A percentile compares a stretch with the other conserved stretches of the same genome.
Evolutionary conservation across 2,113 vertebrate genomes (phyloP).

Genomic region (Rhabdornis inornatus): DNA sequence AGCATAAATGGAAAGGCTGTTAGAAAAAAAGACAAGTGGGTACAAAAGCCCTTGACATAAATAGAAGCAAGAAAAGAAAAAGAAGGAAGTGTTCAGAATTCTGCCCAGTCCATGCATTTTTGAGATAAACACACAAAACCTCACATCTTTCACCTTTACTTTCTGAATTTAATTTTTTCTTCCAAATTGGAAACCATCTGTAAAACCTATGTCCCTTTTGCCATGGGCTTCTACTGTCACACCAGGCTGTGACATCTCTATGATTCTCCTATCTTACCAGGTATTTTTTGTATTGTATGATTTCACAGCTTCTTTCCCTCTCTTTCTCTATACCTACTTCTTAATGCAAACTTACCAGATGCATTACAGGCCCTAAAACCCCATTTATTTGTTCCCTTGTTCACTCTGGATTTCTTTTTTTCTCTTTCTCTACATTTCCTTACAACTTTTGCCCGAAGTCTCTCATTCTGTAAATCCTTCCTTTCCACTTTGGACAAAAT

Average conservation of each 20-base stretch:
- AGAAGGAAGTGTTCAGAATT: neutral
- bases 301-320: neutral
- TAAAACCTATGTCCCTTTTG: neutral
- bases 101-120: neutral
- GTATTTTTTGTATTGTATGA: neutral
- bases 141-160: neutral
- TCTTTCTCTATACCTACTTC: neutral
- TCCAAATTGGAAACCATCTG: neutral
- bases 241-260: neutral
- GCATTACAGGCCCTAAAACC: neutral
- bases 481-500: neutral
- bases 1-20: neutral
- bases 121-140: neutral
- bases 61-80: neutral
- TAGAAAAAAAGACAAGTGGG: neutral
- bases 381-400: neutral
- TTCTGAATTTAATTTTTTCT: neutral
- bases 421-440: neutral
- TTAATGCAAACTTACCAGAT: neutral
- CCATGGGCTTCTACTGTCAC: neutral
- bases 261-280: neutral
- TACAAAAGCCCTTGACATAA: neutral
- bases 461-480: neutral
- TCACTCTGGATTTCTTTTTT: neutral
- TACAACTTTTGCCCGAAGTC: neutral